phyloP scores from a whole-genome alignment of 2,113 vertebrate genomes.

The Ochotona princeps region DNA sequence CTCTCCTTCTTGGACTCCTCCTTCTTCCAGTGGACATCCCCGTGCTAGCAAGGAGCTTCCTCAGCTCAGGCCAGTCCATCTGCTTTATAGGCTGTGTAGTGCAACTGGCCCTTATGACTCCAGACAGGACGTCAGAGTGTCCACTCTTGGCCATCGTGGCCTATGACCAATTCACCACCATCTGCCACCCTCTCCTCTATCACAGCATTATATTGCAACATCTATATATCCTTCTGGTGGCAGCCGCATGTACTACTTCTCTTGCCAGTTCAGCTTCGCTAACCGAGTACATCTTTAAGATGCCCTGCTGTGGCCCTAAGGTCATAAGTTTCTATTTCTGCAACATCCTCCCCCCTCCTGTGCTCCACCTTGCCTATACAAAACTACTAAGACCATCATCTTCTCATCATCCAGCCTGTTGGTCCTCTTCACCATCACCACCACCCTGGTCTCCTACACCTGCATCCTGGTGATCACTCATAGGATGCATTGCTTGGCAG shows the following conservation, averaged over 20 bases:
- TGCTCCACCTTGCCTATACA: constrained; percentile 52
- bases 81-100: constrained; percentile 17
- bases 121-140: constrained; percentile 8
- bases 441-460: constrained; percentile 51
- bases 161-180: not conserved
- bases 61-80: constrained; percentile 36
- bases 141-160: constrained; percentile 58
- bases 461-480: constrained; percentile 45
- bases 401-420: not conserved
- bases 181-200: constrained; percentile 63
- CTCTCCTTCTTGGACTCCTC: not conserved
- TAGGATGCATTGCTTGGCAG: not conserved
- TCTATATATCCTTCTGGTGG: constrained; percentile 24
- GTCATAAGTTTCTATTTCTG: constrained; percentile 59
- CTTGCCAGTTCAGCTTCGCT: constrained; percentile 19
- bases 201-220: not conserved
- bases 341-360: not conserved
- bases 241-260: not conserved
- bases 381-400: not conserved
- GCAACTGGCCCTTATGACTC: constrained; percentile 49
- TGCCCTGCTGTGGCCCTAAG: constrained; percentile 48
- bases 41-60: constrained; percentile 40
- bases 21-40: constrained; percentile 22
- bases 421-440: not conserved
- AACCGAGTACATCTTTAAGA: not conserved